Evolutionary conservation across 2,113 vertebrate species (phyloP).

Genomic region (Pogonocichla stellata): DNA sequence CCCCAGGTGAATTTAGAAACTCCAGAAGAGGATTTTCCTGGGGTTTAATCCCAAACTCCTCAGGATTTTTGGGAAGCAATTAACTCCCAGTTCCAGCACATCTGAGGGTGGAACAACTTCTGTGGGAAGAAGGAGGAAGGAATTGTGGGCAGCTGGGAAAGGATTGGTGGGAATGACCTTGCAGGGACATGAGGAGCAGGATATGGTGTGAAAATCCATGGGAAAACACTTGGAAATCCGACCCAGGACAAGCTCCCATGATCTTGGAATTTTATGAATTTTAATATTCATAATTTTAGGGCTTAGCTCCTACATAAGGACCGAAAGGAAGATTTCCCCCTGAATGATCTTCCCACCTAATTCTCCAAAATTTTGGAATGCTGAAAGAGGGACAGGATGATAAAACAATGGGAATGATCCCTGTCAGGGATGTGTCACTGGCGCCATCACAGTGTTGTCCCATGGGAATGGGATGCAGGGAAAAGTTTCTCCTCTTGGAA

Average conservation of each 20-base stretch:
- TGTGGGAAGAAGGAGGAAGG: not conserved
- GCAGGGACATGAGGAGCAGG: not conserved
- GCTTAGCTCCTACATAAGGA: not conserved
- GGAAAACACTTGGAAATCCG: not conserved
- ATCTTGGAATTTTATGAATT: not conserved
- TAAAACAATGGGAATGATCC: not conserved
- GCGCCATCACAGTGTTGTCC: not conserved
- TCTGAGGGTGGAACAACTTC: not conserved
- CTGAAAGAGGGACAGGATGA: fast-evolving
- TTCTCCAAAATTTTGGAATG: not conserved
- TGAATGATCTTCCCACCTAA: not conserved
- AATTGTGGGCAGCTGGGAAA: not conserved
- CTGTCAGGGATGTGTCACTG: not conserved
- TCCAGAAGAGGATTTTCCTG: not conserved
- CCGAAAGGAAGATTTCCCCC: not conserved
- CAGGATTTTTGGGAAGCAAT: too few species aligned
- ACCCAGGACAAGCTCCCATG: not conserved
- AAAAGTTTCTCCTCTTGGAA: not conserved
- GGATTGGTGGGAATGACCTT: not conserved
- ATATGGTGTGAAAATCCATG: not conserved
- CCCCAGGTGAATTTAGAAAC: not conserved
- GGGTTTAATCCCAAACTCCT: not conserved
- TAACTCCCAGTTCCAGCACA: not conserved
- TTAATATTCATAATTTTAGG: not conserved
- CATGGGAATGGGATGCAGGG: not conserved